These are phyloP conservation scores for Aphis gossypii DNA, from an alignment of 1,140 invertebrate genomes.

Conservation along the genomic window DNA sequence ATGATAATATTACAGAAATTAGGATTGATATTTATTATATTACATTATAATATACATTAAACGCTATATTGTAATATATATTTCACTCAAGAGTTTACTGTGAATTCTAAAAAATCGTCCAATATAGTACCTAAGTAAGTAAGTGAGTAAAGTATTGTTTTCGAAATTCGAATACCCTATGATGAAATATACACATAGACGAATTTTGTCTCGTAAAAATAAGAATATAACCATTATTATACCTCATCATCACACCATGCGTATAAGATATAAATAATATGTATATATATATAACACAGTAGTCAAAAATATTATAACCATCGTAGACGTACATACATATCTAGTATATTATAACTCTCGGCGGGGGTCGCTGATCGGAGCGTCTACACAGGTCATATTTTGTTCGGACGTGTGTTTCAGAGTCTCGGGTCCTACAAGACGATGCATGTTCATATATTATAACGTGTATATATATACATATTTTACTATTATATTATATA, in stretches of 20 bases:
- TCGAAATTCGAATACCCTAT: neutral
- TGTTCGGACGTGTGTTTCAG: neutral
- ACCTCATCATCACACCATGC: neutral
- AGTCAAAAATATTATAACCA: neutral
- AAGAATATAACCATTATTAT: neutral
- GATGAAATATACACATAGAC: neutral
- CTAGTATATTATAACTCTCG: neutral
- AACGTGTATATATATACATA: neutral
- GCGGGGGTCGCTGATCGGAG: neutral
- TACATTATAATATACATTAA: too few relatives aligned
- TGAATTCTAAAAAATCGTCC: too few relatives aligned
- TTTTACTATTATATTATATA: neutral
- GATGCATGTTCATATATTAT: neutral
- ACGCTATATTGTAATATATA: too few relatives aligned
- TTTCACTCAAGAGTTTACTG: too few relatives aligned
- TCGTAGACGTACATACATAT: neutral
- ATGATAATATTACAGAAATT: neutral
- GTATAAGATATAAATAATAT: too few relatives aligned
- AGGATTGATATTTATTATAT: neutral
- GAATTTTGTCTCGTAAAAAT: neutral
- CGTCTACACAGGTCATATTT: slow-evolving; percentile 39
- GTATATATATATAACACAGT: neutral
- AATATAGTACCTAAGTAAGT: too few relatives aligned
- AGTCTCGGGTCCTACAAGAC: slow-evolving; percentile 46
- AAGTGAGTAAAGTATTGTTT: neutral